These are phyloP conservation scores for Geophilus truncorum DNA, from an alignment of 2,888 invertebrate genomes.

Conservation along the genomic window DNA sequence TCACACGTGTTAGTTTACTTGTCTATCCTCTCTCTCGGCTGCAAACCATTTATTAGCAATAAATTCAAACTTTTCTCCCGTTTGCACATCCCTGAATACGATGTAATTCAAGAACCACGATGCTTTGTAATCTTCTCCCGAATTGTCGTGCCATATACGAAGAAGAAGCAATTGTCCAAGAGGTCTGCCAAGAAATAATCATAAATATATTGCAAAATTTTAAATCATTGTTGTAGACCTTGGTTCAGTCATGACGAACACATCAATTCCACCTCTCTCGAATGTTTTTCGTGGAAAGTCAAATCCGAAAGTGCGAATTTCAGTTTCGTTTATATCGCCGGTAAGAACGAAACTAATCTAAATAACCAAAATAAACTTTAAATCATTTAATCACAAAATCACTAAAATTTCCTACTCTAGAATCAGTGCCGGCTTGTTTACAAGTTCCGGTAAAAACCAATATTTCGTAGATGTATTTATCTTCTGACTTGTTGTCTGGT, in stretches of 20 bases:
- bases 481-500: conserved; percentile 6
- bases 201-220: no score
- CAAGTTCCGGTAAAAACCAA: conserved; percentile 4
- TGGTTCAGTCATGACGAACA: conserved; percentile 45
- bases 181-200: no score
- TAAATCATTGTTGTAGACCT: background rate
- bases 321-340: conserved; percentile 45
- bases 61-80: conserved; percentile 49
- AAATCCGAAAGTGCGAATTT: conserved; percentile 41
- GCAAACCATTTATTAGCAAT: conserved; percentile 52
- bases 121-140: conserved; percentile 49
- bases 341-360: conserved; percentile 41
- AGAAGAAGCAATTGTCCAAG: conserved; percentile 51
- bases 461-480: conserved; percentile 29
- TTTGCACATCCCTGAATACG: conserved; percentile 51
- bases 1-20: no score
- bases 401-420: no score
- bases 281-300: conserved; percentile 43
- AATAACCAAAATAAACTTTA: background rate
- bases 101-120: conserved; percentile 53
- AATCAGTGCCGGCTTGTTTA: conserved; percentile 3
- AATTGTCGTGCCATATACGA: conserved; percentile 54
- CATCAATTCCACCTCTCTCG: conserved; percentile 43
- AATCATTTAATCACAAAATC: background rate
- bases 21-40: conserved; percentile 53